Conservation (phyloP, 2,888 invertebrate species). For the Himalopsyche kuldschensis region DNA sequence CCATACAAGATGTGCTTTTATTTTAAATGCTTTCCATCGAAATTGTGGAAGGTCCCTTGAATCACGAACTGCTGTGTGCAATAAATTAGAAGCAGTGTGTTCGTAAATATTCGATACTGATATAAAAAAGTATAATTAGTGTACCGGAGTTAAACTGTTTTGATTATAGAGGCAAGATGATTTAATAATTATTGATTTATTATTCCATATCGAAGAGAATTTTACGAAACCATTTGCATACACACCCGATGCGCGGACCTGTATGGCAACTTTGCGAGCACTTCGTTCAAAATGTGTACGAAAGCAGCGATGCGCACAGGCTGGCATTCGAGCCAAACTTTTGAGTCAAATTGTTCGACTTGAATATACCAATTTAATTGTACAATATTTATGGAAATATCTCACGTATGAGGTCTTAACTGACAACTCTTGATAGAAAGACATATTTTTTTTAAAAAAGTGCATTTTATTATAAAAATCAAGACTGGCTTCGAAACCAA, state of each 20-base stretch:
- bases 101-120: constrained; percentile 9
- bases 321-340: neutral
- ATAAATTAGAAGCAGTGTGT: neutral
- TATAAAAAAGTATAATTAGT: constrained; percentile 22
- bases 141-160: constrained; percentile 23
- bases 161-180: constrained; percentile 24
- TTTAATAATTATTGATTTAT: constrained; percentile 23
- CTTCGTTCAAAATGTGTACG: neutral
- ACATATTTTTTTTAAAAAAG: too few species aligned
- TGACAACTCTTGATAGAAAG: too few species aligned
- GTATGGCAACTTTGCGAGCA: neutral
- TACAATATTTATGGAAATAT: too few species aligned
- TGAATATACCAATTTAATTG: too few species aligned
- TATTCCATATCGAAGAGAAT: neutral
- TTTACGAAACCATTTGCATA: neutral
- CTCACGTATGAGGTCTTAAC: too few species aligned
- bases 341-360: too few species aligned
- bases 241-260: neutral
- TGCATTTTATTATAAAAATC: too few species aligned
- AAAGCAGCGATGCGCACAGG: neutral
- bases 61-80: neutral
- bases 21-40: neutral
- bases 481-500: too few species aligned
- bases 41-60: neutral
- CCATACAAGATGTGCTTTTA: neutral